Percentiles rank a stretch among this genome's conserved stretches.
phyloP scores from a whole-genome alignment of 2,797 vertebrate genomes.

The Pipistrellus nathusii region DNA sequence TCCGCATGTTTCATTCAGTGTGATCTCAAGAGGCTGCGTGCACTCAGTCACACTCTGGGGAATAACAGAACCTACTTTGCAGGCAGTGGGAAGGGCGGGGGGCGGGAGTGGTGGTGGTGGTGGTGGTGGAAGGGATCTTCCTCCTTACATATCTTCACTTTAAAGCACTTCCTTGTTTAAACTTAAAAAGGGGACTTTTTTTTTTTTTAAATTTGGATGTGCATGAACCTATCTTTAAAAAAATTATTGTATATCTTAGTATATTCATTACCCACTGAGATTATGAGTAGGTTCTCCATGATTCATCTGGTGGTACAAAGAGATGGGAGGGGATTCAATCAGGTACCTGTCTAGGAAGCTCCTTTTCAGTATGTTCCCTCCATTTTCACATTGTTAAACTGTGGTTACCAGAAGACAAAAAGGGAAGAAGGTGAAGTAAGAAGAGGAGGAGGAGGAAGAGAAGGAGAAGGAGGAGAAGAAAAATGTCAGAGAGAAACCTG shows the following conservation, averaged over 20 bases:
- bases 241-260: neutral
- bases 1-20: slow-evolving; percentile 8
- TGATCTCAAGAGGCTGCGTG: slow-evolving; percentile 16
- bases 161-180: slow-evolving; percentile 40
- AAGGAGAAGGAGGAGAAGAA: neutral
- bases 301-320: neutral
- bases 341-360: neutral
- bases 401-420: neutral
- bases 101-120: too few species aligned
- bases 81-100: too few species aligned
- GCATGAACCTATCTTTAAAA: neutral
- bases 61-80: neutral
- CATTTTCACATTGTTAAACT: slow-evolving; percentile 34
- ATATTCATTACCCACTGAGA: neutral
- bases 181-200: neutral
- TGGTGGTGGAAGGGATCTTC: neutral
- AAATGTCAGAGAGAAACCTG: neutral
- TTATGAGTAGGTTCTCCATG: neutral
- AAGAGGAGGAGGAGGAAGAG: neutral
- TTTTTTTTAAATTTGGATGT: slow-evolving; percentile 2
- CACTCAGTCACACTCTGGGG: neutral
- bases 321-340: neutral
- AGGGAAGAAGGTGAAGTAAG: neutral
- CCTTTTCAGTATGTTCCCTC: neutral
- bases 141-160: slow-evolving; percentile 54